Percentiles rank a stretch among this genome's conserved stretches.
These are phyloP conservation scores for Pomatostomus ruficeps DNA, from an alignment of 2,113 vertebrate species.

Conservation along the genomic window DNA sequence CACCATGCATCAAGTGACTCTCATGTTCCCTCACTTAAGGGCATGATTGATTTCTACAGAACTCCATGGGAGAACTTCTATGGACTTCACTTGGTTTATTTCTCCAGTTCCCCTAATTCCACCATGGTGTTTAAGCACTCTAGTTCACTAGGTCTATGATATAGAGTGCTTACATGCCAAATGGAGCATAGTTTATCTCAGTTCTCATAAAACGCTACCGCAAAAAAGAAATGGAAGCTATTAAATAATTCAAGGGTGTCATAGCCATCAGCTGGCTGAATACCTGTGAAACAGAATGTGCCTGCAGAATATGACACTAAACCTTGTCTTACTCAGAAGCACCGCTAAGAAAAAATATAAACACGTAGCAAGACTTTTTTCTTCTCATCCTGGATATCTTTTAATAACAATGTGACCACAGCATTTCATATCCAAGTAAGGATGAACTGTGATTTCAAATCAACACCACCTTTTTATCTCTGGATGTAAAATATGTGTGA, in stretches of 20 bases:
- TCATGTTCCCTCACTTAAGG: background rate
- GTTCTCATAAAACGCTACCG: background rate
- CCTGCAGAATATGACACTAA: background rate
- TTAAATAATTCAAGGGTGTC: slow-evolving; percentile 51
- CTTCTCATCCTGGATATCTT: background rate
- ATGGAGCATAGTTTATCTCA: background rate
- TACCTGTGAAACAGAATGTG: background rate
- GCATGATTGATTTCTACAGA: background rate
- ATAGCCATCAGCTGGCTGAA: slow-evolving; percentile 21
- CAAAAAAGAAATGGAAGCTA: slow-evolving; percentile 10
- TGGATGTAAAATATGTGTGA: background rate
- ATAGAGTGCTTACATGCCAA: background rate
- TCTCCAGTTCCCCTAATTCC: background rate
- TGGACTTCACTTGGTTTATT: background rate
- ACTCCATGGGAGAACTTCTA: background rate
- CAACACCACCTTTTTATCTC: background rate
- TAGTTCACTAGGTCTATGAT: background rate
- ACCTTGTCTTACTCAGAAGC: background rate
- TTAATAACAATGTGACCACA: background rate
- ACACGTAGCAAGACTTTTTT: background rate
- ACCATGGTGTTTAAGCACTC: background rate
- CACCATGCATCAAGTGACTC: background rate
- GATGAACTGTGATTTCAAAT: background rate
- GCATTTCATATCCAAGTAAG: background rate
- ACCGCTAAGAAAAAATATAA: background rate